Percentiles rank a stretch among this genome's conserved stretches.
phyloP scores from a whole-genome alignment of 2,797 vertebrate genomes.

The Distichodus sexfasciatus region DNA sequence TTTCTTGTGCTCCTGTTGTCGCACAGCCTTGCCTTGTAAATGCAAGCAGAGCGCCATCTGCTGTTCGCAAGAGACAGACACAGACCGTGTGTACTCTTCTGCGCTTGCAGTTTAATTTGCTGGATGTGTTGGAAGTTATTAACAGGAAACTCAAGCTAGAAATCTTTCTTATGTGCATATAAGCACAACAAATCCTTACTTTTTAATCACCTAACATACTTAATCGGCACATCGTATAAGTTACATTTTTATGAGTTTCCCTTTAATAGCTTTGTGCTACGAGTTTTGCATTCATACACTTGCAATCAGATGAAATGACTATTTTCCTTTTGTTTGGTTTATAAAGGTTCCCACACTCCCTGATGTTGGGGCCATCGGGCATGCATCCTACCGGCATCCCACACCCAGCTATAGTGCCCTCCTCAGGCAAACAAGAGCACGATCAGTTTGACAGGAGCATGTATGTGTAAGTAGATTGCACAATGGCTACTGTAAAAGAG shows the following conservation, averaged over 20 bases:
- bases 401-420: conserved; percentile 92
- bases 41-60: conserved; percentile 39
- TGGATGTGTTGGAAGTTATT: no score
- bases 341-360: conserved; percentile 90
- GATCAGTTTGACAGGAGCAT: conserved; percentile 89
- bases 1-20: neutral
- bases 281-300: neutral
- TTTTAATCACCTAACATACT: no score
- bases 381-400: conserved; percentile 96
- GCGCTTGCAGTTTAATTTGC: no score
- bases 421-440: conserved; percentile 92
- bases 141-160: neutral
- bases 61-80: conserved; percentile 32
- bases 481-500: neutral
- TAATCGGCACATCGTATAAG: no score
- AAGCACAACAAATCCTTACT: neutral
- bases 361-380: conserved; percentile 89
- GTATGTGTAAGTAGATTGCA: conserved; percentile 75
- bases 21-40: neutral
- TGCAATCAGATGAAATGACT: conserved; percentile 1
- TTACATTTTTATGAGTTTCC: neutral
- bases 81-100: no score
- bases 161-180: neutral
- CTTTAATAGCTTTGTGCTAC: neutral
- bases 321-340: conserved; percentile 23